These are phyloP conservation scores for Sakesphorus luctuosus DNA, from an alignment of 2,113 vertebrate genomes.

Conservation along the genomic window DNA sequence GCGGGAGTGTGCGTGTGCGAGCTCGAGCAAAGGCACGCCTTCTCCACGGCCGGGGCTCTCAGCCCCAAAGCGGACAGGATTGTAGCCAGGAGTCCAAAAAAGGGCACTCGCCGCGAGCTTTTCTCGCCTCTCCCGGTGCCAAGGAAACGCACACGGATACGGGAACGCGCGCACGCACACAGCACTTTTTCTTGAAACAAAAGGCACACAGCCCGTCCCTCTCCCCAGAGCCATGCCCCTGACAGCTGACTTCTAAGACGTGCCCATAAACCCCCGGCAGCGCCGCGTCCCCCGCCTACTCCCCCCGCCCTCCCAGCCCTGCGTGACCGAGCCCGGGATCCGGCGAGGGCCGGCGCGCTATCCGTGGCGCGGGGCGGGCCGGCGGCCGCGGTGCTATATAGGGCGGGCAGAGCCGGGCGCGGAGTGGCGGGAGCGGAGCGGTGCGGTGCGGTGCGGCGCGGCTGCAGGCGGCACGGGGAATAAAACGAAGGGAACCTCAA, in stretches of 20 bases:
- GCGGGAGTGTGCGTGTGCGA: not conserved
- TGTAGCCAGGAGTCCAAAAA: not conserved
- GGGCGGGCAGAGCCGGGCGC: conserved; percentile 72
- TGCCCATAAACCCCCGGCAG: not conserved
- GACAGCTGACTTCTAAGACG: not conserved
- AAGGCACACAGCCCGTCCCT: not conserved
- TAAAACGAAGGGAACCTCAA: not conserved
- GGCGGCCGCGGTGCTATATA: conserved; percentile 81
- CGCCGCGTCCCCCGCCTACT: not conserved
- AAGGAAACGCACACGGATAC: not conserved
- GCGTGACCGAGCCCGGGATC: not conserved
- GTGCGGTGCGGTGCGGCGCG: not conserved
- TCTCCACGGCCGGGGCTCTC: fast-evolving
- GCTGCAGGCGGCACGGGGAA: not conserved
- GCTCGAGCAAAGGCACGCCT: not conserved
- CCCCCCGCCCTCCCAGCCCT: not conserved
- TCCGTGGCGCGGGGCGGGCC: conserved; percentile 86
- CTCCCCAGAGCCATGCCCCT: not conserved
- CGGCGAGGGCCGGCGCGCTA: not conserved
- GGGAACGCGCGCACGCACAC: not conserved
- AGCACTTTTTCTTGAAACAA: not conserved
- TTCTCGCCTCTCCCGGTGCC: not conserved
- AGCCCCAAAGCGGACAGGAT: not conserved
- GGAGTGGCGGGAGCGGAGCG: not conserved
- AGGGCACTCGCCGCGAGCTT: not conserved